phyloP scores from a whole-genome alignment of 1,140 invertebrate genomes.

The Dinoponera quadriceps region DNA sequence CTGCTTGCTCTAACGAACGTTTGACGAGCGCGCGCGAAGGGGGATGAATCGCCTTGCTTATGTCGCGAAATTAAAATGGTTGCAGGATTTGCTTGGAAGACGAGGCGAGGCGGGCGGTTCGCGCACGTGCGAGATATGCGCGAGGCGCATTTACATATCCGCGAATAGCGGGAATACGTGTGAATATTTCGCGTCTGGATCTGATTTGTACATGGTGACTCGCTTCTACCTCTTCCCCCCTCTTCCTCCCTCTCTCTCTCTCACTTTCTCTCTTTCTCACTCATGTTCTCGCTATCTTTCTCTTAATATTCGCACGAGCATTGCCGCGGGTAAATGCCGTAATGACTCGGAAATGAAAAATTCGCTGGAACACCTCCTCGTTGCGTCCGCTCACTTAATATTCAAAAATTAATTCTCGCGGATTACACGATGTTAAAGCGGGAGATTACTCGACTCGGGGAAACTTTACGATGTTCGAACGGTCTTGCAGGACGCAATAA shows the following conservation, averaged over 20 bases:
- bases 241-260: no score
- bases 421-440: neutral
- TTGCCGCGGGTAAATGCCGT: no score
- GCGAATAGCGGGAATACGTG: slow-evolving; percentile 12
- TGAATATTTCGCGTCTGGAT: slow-evolving; percentile 13
- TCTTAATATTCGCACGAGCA: no score
- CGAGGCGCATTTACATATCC: slow-evolving; percentile 34
- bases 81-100: neutral
- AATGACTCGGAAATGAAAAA: no score
- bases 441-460: neutral
- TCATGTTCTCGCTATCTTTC: no score
- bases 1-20: slow-evolving; percentile 38
- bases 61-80: slow-evolving; percentile 48
- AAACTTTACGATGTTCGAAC: slow-evolving; percentile 47
- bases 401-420: slow-evolving; percentile 10
- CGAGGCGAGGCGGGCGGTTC: neutral
- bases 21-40: slow-evolving; percentile 17
- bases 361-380: no score
- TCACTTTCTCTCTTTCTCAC: no score
- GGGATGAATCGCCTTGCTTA: slow-evolving; percentile 25
- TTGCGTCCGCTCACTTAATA: no score
- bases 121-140: slow-evolving; percentile 13
- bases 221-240: no score
- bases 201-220: neutral
- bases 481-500: slow-evolving; percentile 38